Evolutionary conservation across 1,140 invertebrate species (phyloP).

Genomic region (Pseudomyrmex flavicornis): DNA sequence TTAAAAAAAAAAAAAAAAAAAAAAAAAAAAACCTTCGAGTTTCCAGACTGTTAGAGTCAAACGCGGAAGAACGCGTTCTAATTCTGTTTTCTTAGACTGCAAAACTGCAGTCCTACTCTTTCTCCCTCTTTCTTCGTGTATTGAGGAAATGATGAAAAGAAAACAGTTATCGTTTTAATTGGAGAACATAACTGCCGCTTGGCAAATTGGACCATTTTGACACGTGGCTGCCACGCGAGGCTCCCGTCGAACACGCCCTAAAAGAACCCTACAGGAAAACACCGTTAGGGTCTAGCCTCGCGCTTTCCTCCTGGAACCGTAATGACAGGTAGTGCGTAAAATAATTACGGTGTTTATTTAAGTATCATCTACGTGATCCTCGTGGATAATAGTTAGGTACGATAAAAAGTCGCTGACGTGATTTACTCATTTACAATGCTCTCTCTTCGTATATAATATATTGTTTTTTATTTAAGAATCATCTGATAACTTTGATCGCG

Average conservation of each 20-base stretch:
- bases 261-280: slow-evolving; percentile 36
- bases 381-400: background rate
- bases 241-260: slow-evolving; percentile 63
- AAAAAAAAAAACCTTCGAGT: background rate
- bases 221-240: slow-evolving; percentile 70
- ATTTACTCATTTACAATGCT: background rate
- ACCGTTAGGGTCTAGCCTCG: slow-evolving; percentile 54
- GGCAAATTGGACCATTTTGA: slow-evolving; percentile 73
- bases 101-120: slow-evolving; percentile 61
- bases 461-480: background rate
- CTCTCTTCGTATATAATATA: background rate
- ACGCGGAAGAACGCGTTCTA: slow-evolving; percentile 47
- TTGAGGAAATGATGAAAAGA: slow-evolving; percentile 52
- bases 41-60: slow-evolving; percentile 62
- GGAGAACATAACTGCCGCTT: slow-evolving; percentile 71
- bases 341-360: slow-evolving; percentile 62
- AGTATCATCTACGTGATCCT: background rate
- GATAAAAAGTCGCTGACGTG: background rate
- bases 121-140: slow-evolving; percentile 8
- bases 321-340: slow-evolving; percentile 67
- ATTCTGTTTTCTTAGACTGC: slow-evolving; percentile 26
- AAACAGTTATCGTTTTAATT: slow-evolving; percentile 75
- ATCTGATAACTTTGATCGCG: slow-evolving; percentile 9
- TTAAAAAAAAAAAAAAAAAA: slow-evolving; percentile 36
- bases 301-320: slow-evolving; percentile 58